A percentile compares a stretch with the other conserved stretches of the same genome.
Conservation (phyloP, 2,888 invertebrate genomes). For the Glyphotaelius pellucidus region DNA sequence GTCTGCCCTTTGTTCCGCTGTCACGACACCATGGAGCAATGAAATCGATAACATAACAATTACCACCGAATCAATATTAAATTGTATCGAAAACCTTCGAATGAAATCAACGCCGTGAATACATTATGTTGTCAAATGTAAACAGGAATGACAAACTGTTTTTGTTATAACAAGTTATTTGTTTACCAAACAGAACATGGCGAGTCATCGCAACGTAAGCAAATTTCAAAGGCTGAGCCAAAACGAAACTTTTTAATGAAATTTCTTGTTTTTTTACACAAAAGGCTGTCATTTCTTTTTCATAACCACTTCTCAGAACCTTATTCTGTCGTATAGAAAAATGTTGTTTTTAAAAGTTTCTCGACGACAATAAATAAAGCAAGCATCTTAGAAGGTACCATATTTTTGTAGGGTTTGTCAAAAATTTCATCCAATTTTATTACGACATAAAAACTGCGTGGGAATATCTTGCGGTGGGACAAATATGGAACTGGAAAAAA, state of each 20-base stretch:
- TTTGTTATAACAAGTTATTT: background rate
- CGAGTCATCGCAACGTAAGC: background rate
- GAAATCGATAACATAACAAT: conserved; percentile 26
- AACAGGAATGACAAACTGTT: background rate
- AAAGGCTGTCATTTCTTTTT: background rate
- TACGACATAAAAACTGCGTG: background rate
- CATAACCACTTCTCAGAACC: background rate
- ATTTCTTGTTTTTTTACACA: background rate
- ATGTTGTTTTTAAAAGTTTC: background rate
- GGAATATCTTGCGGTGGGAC: background rate
- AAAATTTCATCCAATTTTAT: background rate
- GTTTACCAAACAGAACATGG: background rate
- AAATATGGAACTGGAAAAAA: no score
- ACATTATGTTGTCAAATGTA: background rate
- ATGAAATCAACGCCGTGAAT: background rate
- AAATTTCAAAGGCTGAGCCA: background rate
- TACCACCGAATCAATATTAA: conserved; percentile 9
- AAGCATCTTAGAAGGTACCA: background rate
- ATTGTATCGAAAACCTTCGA: conserved; percentile 35
- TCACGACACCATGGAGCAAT: background rate
- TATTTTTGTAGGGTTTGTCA: background rate
- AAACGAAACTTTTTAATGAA: background rate
- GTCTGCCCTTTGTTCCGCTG: background rate
- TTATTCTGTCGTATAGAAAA: background rate
- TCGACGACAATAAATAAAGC: background rate